These are phyloP conservation scores for Porites divaricata DNA, from an alignment of 92 coral and sea anemone genomes.

Conservation along the genomic window DNA sequence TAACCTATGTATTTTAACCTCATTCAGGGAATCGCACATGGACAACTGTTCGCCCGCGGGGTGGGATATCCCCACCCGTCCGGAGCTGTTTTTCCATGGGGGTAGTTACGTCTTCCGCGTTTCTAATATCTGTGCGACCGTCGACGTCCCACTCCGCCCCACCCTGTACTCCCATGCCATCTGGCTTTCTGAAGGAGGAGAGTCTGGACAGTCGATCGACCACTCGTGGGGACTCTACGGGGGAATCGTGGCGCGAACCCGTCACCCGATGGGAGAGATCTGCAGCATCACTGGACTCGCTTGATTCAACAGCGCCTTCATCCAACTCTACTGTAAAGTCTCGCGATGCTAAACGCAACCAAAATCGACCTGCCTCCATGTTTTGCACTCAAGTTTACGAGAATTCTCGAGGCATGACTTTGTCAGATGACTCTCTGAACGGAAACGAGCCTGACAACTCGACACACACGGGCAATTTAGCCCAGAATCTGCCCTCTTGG, in stretches of 20 bases:
- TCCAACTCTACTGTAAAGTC: constrained; percentile 29
- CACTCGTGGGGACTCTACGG: not conserved
- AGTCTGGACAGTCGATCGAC: constrained; percentile 21
- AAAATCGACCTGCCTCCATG: constrained; percentile 15
- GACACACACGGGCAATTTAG: not conserved
- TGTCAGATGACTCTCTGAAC: constrained; percentile 37
- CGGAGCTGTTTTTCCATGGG: constrained; percentile 75
- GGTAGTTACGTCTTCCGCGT: constrained; percentile 66
- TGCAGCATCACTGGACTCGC: constrained; percentile 70
- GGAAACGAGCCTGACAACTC: not conserved
- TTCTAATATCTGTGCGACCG: constrained; percentile 69
- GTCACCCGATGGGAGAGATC: constrained; percentile 45
- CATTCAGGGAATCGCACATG: constrained; percentile 70
- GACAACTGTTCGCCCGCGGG: constrained; percentile 76
- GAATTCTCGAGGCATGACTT: constrained; percentile 29
- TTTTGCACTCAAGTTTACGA: constrained; percentile 14
- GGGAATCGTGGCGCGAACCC: constrained; percentile 32
- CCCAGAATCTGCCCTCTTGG: constrained; percentile 15
- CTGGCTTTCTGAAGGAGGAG: constrained; percentile 4
- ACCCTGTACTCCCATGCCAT: constrained; percentile 77
- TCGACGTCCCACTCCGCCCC: constrained; percentile 88
- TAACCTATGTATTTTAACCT: not conserved
- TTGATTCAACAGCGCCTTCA: constrained; percentile 59
- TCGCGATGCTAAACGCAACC: constrained; percentile 20
- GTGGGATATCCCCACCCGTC: constrained; percentile 81